These are phyloP conservation scores for Fregetta grallaria DNA, from an alignment of 2,113 vertebrate species.

Conservation along the genomic window DNA sequence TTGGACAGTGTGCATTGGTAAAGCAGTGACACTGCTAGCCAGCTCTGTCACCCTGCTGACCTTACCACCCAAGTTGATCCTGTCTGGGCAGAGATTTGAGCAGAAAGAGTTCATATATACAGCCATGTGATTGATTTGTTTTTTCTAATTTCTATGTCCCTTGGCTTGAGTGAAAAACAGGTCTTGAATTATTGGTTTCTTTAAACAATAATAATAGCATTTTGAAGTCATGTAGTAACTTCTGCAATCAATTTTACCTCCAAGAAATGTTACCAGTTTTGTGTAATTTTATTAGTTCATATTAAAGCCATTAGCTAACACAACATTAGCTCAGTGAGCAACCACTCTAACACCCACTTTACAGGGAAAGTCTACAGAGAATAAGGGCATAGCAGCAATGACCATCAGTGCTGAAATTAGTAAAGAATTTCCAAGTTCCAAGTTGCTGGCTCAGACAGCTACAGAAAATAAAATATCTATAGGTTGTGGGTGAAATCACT, in stretches of 20 bases:
- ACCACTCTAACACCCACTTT: neutral
- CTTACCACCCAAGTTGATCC: slow-evolving; percentile 57
- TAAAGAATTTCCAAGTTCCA: neutral
- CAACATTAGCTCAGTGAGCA: slow-evolving; percentile 4
- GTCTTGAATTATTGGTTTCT: slow-evolving; percentile 6
- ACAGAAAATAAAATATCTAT: neutral
- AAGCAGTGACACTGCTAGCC: neutral
- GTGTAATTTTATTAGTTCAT: slow-evolving; percentile 16
- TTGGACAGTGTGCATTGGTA: neutral
- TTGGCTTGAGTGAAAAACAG: neutral
- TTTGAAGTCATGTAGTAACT: slow-evolving; percentile 24
- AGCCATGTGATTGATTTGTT: neutral
- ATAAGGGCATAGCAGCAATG: neutral
- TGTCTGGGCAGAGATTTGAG: neutral
- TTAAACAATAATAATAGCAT: neutral
- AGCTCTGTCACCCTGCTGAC: slow-evolving; percentile 39
- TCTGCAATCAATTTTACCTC: slow-evolving; percentile 12
- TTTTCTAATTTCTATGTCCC: neutral
- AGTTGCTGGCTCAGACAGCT: neutral
- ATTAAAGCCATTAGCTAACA: slow-evolving; percentile 23
- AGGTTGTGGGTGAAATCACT: neutral
- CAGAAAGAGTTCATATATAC: neutral
- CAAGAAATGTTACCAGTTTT: neutral
- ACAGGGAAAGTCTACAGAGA: neutral
- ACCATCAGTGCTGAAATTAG: neutral